Conservation (phyloP, 1,140 invertebrate species). For the Sycophila sp. region DNA sequence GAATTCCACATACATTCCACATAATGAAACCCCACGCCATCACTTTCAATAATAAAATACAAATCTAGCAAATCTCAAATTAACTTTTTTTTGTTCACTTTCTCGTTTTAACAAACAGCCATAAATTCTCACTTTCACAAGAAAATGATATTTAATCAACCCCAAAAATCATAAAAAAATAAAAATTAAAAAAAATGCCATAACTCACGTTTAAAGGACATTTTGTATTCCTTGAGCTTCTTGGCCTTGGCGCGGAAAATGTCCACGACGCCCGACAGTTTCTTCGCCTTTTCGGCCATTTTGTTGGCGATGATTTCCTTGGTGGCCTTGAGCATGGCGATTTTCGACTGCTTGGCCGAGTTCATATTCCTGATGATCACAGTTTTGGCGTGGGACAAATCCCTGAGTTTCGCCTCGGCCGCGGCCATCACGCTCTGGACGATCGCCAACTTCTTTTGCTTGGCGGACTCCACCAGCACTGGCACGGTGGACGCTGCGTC, state of each 20-base stretch:
- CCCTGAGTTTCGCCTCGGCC: not conserved
- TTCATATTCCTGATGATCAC: not conserved
- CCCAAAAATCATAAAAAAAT: too few relatives aligned
- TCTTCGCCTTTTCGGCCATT: not conserved
- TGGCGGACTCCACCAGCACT: not conserved
- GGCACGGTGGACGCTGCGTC: not conserved
- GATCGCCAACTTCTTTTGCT: not conserved
- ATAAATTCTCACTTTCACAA: too few relatives aligned
- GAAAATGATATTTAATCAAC: too few relatives aligned
- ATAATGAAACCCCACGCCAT: too few relatives aligned
- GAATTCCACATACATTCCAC: too few relatives aligned
- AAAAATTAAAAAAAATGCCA: too few relatives aligned
- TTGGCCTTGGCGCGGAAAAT: not conserved
- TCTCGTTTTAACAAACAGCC: too few relatives aligned
- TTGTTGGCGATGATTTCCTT: not conserved
- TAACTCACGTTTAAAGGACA: slow-evolving; percentile 15
- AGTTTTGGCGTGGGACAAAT: too few relatives aligned
- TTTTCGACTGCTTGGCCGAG: not conserved
- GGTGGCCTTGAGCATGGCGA: not conserved
- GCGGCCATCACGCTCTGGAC: not conserved
- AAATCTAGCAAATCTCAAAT: too few relatives aligned
- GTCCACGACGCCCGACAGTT: not conserved
- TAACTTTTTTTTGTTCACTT: too few relatives aligned
- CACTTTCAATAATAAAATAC: too few relatives aligned
- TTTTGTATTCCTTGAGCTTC: not conserved